phyloP scores from a whole-genome alignment of 1,140 invertebrate genomes.

The Dendrolimus kikuchii region DNA sequence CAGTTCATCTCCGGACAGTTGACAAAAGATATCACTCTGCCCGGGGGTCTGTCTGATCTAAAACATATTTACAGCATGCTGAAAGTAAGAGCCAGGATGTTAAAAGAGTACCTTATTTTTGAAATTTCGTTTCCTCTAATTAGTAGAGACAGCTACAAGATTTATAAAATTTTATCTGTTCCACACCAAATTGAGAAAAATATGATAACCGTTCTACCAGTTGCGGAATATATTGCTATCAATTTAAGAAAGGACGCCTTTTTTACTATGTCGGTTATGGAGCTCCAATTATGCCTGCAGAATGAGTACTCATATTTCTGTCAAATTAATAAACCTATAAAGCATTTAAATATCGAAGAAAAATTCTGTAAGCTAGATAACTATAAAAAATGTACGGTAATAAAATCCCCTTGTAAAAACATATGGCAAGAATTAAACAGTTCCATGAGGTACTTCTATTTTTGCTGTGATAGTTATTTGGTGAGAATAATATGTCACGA shows the following conservation, averaged over 20 bases:
- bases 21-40: slow-evolving; percentile 2
- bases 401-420: no score
- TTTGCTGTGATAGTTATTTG: no score
- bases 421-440: no score
- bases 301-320: slow-evolving; percentile 1
- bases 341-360: neutral
- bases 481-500: no score
- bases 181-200: neutral
- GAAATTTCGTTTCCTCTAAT: slow-evolving; percentile 7
- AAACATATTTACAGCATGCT: neutral
- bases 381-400: no score
- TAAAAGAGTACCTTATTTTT: slow-evolving; percentile 10
- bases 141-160: slow-evolving; percentile 3
- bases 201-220: slow-evolving; percentile 3
- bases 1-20: slow-evolving; percentile 1
- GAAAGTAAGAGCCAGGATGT: slow-evolving; percentile 6
- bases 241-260: slow-evolving; percentile 7
- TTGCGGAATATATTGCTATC: slow-evolving; percentile 2
- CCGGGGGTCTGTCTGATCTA: neutral
- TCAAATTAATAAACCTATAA: neutral
- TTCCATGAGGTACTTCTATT: no score
- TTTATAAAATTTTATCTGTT: slow-evolving; percentile 5
- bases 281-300: slow-evolving; percentile 4
- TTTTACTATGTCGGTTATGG: neutral
- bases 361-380: slow-evolving; percentile 4